A percentile compares a stretch with the other conserved stretches of the same genome.
These are phyloP conservation scores for Heloderma charlesbogerti DNA, from an alignment of 2,113 vertebrate species.

Conservation along the genomic window DNA sequence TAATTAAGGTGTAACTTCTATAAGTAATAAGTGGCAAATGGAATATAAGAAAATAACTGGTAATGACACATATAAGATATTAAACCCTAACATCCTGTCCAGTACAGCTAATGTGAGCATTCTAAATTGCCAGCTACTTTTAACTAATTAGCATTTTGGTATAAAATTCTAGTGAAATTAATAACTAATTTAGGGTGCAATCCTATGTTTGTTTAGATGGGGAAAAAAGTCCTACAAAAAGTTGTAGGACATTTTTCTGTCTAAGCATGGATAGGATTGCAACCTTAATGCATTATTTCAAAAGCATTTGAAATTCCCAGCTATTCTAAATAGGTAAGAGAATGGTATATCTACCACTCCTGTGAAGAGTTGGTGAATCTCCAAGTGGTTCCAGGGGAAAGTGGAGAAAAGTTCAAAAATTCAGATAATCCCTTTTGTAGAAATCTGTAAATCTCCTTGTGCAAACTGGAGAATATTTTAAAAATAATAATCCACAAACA, in stretches of 20 bases:
- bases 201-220: too few relatives aligned
- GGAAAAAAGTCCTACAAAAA: too few relatives aligned
- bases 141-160: background rate
- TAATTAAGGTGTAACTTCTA: background rate
- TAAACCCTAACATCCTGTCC: background rate
- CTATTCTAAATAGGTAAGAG: background rate
- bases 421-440: too few relatives aligned
- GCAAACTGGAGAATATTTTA: too few relatives aligned
- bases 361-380: background rate
- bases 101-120: background rate
- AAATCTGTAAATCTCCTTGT: too few relatives aligned
- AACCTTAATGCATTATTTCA: background rate
- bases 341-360: background rate
- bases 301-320: background rate
- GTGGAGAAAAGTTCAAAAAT: too few relatives aligned
- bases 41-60: background rate
- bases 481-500: too few relatives aligned
- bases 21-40: background rate
- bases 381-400: background rate
- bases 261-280: too few relatives aligned
- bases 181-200: background rate
- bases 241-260: too few relatives aligned
- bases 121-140: background rate
- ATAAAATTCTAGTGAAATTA: background rate
- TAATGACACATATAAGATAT: background rate